A percentile compares a stretch with the other conserved stretches of the same genome.
Conservation (phyloP, 2,888 invertebrate genomes). For the Troides aeacus region DNA sequence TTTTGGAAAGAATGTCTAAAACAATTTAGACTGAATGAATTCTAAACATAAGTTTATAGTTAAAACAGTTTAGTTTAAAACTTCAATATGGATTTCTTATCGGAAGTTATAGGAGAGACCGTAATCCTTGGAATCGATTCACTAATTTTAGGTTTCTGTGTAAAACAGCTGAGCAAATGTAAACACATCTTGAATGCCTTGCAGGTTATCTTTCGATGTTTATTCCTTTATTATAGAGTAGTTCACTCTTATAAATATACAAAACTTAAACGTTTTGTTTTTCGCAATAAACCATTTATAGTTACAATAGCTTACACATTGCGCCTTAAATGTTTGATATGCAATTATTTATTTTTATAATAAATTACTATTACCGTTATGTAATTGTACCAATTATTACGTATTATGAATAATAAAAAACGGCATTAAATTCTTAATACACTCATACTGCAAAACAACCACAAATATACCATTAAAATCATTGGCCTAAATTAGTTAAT, state of each 20-base stretch:
- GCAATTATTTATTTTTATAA: too few species aligned
- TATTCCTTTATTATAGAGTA: background rate
- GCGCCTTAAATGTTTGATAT: too few species aligned
- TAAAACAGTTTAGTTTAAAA: constrained; percentile 19
- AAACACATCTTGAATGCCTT: constrained; percentile 85
- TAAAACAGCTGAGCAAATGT: constrained; percentile 87
- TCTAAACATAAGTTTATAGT: constrained; percentile 8
- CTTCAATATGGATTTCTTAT: constrained; percentile 85
- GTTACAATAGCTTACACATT: too few species aligned
- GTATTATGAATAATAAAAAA: too few species aligned
- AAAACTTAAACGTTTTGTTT: background rate
- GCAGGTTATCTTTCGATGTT: constrained; percentile 76
- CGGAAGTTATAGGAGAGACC: constrained; percentile 82
- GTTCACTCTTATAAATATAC: background rate
- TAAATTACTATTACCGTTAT: too few species aligned
- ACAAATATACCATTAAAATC: too few species aligned
- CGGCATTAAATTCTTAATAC: too few species aligned
- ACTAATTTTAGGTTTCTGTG: constrained; percentile 85
- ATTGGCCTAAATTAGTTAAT: too few species aligned
- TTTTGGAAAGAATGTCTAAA: constrained; percentile 12
- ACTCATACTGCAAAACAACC: too few species aligned
- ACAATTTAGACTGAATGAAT: constrained; percentile 14
- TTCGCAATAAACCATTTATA: background rate
- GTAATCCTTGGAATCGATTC: constrained; percentile 87
- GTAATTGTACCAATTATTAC: too few species aligned